phyloP scores from a whole-genome alignment of 2,797 vertebrate genomes.

The Sebastes oblongus region DNA sequence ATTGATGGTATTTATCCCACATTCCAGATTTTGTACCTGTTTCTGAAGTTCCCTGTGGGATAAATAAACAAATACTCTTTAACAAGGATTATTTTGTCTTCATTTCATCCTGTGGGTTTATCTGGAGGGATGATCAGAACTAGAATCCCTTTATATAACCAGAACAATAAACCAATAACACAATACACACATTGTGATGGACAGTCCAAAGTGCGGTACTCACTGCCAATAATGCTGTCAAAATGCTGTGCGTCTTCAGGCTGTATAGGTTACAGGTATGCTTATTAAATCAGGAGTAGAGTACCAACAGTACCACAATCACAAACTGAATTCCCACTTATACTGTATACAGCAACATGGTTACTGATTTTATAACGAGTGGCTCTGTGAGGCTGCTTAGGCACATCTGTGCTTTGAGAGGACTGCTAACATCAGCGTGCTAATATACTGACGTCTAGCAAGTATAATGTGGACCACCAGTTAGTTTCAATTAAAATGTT shows the following conservation, averaged over 20 bases:
- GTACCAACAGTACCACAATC: not conserved
- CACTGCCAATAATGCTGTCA: not conserved
- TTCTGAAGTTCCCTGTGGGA: slow-evolving; percentile 85
- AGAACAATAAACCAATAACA: not conserved
- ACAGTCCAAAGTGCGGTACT: not conserved
- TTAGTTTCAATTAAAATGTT: not conserved
- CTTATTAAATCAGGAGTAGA: not conserved
- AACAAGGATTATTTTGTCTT: slow-evolving; percentile 35
- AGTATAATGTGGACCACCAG: not conserved
- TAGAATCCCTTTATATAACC: not conserved
- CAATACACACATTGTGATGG: not conserved
- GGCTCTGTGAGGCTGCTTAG: too few species aligned
- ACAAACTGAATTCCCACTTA: not conserved
- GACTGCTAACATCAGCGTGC: too few species aligned
- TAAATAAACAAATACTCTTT: slow-evolving; percentile 87
- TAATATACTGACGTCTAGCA: not conserved
- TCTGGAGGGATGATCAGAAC: not conserved
- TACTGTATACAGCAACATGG: too few species aligned
- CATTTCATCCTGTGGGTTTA: not conserved
- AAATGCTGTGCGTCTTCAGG: not conserved
- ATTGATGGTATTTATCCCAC: slow-evolving; percentile 84
- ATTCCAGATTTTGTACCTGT: slow-evolving; percentile 87
- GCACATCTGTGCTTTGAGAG: too few species aligned
- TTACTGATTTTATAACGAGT: too few species aligned
- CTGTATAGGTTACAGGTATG: not conserved